These are phyloP conservation scores for Archivesica marissinica DNA, from an alignment of 1,140 invertebrate species.

Conservation along the genomic window DNA sequence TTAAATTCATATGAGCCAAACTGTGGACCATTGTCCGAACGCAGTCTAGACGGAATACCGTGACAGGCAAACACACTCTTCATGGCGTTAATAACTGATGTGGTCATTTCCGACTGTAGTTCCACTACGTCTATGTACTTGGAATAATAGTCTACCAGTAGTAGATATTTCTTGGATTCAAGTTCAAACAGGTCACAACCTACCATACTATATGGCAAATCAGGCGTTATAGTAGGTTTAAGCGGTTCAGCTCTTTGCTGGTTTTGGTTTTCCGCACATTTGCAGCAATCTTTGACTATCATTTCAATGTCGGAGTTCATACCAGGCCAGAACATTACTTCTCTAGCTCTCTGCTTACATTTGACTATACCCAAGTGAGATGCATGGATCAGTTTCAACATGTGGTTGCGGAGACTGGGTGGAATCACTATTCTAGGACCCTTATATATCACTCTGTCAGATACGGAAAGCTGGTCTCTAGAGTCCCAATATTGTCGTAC, in stretches of 20 bases:
- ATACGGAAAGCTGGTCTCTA: slow-evolving; percentile 50
- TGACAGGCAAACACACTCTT: slow-evolving; percentile 33
- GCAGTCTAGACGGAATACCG: slow-evolving; percentile 67
- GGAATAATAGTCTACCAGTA: slow-evolving; percentile 65
- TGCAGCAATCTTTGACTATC: slow-evolving; percentile 82
- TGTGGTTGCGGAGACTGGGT: slow-evolving; percentile 73
- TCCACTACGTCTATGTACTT: slow-evolving; percentile 55
- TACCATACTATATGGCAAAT: slow-evolving; percentile 35
- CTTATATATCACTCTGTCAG: slow-evolving; percentile 57
- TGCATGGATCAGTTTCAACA: slow-evolving; percentile 82
- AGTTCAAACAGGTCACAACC: slow-evolving; percentile 62
- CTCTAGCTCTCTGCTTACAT: slow-evolving; percentile 79
- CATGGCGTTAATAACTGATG: slow-evolving; percentile 43
- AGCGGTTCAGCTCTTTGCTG: slow-evolving; percentile 56
- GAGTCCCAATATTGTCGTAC: slow-evolving; percentile 52
- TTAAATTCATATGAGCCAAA: slow-evolving; percentile 82
- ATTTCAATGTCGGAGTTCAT: slow-evolving; percentile 84
- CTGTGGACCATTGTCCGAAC: slow-evolving; percentile 84
- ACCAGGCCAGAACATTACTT: slow-evolving; percentile 80
- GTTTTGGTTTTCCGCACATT: slow-evolving; percentile 70
- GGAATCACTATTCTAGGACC: slow-evolving; percentile 80
- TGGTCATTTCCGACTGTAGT: slow-evolving; percentile 36
- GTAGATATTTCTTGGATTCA: slow-evolving; percentile 52
- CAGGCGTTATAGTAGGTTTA: slow-evolving; percentile 14
- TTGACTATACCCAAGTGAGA: slow-evolving; percentile 84